Percentiles rank a stretch among this genome's conserved stretches.
These are phyloP conservation scores for Australoheros facetus DNA, from an alignment of 2,797 vertebrate genomes.

Conservation along the genomic window DNA sequence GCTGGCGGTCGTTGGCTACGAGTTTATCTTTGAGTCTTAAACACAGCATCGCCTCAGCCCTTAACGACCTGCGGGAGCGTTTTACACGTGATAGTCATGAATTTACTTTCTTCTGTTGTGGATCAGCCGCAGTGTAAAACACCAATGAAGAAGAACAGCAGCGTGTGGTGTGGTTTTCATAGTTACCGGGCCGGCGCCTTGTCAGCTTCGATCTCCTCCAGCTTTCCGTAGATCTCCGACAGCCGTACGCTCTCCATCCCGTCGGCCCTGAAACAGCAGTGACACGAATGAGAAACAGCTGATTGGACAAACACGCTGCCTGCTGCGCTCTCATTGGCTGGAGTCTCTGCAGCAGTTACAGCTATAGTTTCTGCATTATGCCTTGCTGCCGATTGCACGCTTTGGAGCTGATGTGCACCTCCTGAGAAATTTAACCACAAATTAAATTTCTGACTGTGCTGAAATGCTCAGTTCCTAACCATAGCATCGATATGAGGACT, in stretches of 20 bases:
- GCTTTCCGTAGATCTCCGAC: constrained; percentile 89
- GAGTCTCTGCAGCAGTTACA: too few relatives aligned
- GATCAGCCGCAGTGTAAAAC: not conserved
- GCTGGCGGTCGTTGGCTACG: too few relatives aligned
- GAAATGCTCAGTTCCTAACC: too few relatives aligned
- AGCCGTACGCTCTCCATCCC: constrained; percentile 88
- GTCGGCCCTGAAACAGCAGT: constrained; percentile 79
- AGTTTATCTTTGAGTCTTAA: not conserved
- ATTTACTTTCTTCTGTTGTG: too few relatives aligned
- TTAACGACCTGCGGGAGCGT: not conserved
- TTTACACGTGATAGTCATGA: too few relatives aligned
- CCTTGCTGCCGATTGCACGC: too few relatives aligned
- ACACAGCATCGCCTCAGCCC: not conserved
- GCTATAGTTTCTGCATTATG: too few relatives aligned
- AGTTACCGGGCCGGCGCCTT: constrained; percentile 94
- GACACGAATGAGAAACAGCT: not conserved
- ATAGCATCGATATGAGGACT: too few relatives aligned
- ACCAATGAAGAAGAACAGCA: not conserved
- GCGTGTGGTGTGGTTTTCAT: not conserved
- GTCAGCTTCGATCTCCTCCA: constrained; percentile 97
- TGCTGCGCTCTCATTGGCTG: not conserved
- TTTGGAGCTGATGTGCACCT: too few relatives aligned
- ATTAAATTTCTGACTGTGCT: too few relatives aligned
- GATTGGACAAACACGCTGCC: not conserved
- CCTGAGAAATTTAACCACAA: too few relatives aligned